These are phyloP conservation scores for Lampropteryx suffumata DNA, from an alignment of 2,888 invertebrate species.

Conservation along the genomic window DNA sequence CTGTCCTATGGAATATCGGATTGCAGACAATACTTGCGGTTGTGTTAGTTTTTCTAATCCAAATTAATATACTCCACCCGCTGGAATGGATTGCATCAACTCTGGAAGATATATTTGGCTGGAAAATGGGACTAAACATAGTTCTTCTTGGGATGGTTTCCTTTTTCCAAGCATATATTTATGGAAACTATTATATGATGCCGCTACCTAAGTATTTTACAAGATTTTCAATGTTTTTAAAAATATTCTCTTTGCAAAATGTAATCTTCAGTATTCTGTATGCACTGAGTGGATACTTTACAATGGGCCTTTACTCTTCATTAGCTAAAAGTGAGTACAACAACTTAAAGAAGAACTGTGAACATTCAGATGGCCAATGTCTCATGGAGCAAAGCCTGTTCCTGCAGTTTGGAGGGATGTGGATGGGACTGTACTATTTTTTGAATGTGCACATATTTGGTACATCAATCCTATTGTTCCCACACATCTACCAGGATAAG, in stretches of 20 bases:
- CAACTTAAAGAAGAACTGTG: conserved; percentile 74
- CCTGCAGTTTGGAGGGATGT: conserved; percentile 86
- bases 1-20: conserved; percentile 83
- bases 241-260: conserved; percentile 84
- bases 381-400: conserved; percentile 87
- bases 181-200: conserved; percentile 86
- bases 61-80: conserved; percentile 85
- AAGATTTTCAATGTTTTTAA: conserved; percentile 85
- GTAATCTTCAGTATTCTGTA: conserved; percentile 82
- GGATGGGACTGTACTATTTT: conserved; percentile 85
- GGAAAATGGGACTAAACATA: conserved; percentile 86
- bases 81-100: conserved; percentile 85
- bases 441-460: conserved; percentile 81
- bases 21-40: conserved; percentile 80
- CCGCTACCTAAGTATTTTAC: conserved; percentile 84
- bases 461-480: conserved; percentile 83
- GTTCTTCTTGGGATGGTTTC: conserved; percentile 85
- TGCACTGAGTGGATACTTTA: conserved; percentile 84
- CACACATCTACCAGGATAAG: conserved; percentile 87
- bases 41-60: conserved; percentile 80
- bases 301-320: conserved; percentile 87
- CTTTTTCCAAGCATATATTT: conserved; percentile 87
- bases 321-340: conserved; percentile 84
- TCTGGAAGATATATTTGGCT: conserved; percentile 81
- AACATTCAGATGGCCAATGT: conserved; percentile 76